phyloP scores from a whole-genome alignment of 2,888 invertebrate species.

The Metellina segmentata region DNA sequence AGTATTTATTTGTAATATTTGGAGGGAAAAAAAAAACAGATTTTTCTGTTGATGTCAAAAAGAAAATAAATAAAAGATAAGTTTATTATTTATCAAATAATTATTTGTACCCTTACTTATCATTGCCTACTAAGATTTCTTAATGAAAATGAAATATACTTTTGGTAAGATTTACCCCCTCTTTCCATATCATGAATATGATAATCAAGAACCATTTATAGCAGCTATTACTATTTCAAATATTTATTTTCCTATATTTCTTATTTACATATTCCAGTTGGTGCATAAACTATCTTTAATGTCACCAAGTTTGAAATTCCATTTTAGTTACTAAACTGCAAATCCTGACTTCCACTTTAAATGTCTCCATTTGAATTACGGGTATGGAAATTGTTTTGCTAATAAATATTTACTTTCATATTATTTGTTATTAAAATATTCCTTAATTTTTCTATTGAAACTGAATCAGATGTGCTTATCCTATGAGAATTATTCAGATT shows the following conservation, averaged over 20 bases:
- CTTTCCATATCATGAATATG: not conserved
- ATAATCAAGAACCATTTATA: not conserved
- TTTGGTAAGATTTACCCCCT: not conserved
- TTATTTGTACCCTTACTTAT: not conserved
- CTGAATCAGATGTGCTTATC: not conserved
- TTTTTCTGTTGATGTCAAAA: too few species aligned
- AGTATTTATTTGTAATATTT: too few species aligned
- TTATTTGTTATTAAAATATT: not conserved
- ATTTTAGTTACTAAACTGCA: not conserved
- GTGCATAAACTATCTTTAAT: conserved; percentile 5
- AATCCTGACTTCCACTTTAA: conserved; percentile 29
- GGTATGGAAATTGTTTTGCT: not conserved
- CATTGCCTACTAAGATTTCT: not conserved
- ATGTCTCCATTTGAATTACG: not conserved
- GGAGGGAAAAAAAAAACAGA: too few species aligned
- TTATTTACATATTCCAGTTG: not conserved
- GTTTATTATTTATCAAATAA: too few species aligned
- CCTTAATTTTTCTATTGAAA: not conserved
- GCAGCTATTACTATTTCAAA: not conserved
- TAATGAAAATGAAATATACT: not conserved
- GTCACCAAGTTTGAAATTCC: not conserved
- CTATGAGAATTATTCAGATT: not conserved
- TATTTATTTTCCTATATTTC: not conserved
- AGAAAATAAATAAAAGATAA: too few species aligned
- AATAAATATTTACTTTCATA: not conserved